Base-by-base conservation (phyloP, 2,797 vertebrate genomes). In the Odontamblyopus lacepedii region DNA sequence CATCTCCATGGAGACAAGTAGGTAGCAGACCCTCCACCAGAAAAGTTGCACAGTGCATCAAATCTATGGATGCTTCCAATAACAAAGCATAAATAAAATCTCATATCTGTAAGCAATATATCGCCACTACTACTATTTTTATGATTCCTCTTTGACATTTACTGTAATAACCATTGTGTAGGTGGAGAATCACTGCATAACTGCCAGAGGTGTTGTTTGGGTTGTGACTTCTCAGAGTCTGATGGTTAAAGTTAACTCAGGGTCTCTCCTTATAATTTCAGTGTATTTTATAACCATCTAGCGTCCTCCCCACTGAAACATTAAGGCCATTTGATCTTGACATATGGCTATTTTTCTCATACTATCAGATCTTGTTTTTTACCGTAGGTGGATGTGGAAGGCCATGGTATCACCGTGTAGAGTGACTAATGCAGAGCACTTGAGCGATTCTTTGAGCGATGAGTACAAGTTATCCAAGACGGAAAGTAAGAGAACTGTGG, bases 391-490 rank as follows among this genome's bases (percentile, higher is more conserved):
- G 5, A 38, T 56, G 70, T 69, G 29, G 44, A 66, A 70, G 57
- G 62, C 26, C n/a, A 67, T 23, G 41, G 41, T 63, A 19, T 65
- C 5, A 38, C 27, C 59, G 55, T 57, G 32, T 26, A 56, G 53
- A 55, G 32, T 73, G 71, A 71, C 41, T 66, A 56, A 70, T 57
- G 55, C 75, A 68, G 66, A 61, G 18, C 65, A 23, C 5, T 74
- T 72, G 74, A 67, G 57, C 57, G 63, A 15, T 70, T 75, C 63
- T 72, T 66, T 60, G 41, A 19, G 19, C 6, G 1, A n/a, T 67
- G 69, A 70, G 55, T 62, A 71, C 69, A 56, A 75, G 60, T 30
- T 57, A 56, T 75, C 64, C 27, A 44, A n/a, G 68, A 66, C 62
- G 13, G 48, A 44, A 30, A 78, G 50, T 48, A 73, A 63, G 26